phyloP scores from a whole-genome alignment of 1,140 invertebrate genomes.

The Drosophila nebulosa region DNA sequence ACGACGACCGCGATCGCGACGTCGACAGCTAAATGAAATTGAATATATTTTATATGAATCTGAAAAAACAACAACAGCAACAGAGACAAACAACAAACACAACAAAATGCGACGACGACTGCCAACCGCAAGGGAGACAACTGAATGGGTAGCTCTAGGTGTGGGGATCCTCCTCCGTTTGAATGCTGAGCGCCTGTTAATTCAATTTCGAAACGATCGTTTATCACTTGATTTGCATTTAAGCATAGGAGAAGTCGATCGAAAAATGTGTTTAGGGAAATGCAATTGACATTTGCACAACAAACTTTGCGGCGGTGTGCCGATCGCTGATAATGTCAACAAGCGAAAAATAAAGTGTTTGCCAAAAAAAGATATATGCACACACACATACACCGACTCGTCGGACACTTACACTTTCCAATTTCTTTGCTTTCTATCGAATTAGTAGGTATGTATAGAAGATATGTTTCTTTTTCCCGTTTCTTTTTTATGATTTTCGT shows the following conservation, averaged over 20 bases:
- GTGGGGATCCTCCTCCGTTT: slow-evolving; percentile 34
- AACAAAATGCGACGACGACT: slow-evolving; percentile 39
- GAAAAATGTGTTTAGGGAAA: slow-evolving; percentile 27
- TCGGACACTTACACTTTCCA: slow-evolving; percentile 65
- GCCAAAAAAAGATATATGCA: not conserved
- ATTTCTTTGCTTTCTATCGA: slow-evolving; percentile 15
- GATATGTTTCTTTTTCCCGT: not conserved
- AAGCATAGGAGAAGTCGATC: slow-evolving; percentile 29
- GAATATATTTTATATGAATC: slow-evolving; percentile 77
- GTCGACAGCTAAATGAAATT: slow-evolving; percentile 64
- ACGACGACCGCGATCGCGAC: not conserved
- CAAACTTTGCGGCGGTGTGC: not conserved
- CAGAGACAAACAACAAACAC: slow-evolving; percentile 35
- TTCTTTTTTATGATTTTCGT: slow-evolving; percentile 12
- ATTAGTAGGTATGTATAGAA: not conserved
- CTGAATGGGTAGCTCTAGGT: slow-evolving; percentile 31
- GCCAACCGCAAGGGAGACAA: slow-evolving; percentile 28
- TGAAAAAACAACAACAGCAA: slow-evolving; percentile 44
- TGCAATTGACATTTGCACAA: slow-evolving; percentile 33
- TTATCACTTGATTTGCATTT: slow-evolving; percentile 79
- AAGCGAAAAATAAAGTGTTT: slow-evolving; percentile 5
- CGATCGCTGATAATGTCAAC: slow-evolving; percentile 64
- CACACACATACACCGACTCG: not conserved
- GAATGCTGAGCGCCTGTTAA: slow-evolving; percentile 74
- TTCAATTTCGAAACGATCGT: slow-evolving; percentile 74